phyloP scores from a whole-genome alignment of 2,113 vertebrate genomes.

The Falcunculus frontatus region DNA sequence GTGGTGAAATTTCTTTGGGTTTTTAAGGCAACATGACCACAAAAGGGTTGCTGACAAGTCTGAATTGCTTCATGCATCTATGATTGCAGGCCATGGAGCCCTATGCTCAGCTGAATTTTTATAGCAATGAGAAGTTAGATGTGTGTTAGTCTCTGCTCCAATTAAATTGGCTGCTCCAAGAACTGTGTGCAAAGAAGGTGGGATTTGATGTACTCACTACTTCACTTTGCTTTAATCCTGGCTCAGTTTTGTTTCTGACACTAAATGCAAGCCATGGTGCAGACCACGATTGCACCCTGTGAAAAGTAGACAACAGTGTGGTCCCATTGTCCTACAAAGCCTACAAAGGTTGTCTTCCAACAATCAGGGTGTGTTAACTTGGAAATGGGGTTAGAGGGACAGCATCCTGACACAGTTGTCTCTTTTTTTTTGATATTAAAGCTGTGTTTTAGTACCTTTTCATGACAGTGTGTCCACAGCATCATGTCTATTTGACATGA shows the following conservation, averaged over 20 bases:
- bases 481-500: neutral
- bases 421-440: neutral
- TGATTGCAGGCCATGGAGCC: neutral
- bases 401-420: neutral
- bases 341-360: neutral
- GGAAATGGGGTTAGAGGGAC: neutral
- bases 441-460: neutral
- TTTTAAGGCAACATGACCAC: neutral
- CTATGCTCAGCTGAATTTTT: neutral
- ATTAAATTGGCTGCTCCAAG: neutral
- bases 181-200: neutral
- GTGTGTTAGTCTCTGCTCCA: neutral
- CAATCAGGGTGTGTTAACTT: neutral
- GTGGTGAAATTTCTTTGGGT: neutral
- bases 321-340: neutral
- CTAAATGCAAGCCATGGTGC: neutral
- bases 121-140: neutral
- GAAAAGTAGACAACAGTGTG: neutral
- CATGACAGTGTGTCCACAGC: neutral
- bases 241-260: neutral
- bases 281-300: neutral
- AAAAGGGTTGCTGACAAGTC: neutral
- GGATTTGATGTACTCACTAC: neutral
- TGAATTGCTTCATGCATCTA: neutral
- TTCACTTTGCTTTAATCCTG: neutral